These are phyloP conservation scores for Rosalia funebris DNA, from an alignment of 2,888 invertebrate genomes.

Conservation along the genomic window DNA sequence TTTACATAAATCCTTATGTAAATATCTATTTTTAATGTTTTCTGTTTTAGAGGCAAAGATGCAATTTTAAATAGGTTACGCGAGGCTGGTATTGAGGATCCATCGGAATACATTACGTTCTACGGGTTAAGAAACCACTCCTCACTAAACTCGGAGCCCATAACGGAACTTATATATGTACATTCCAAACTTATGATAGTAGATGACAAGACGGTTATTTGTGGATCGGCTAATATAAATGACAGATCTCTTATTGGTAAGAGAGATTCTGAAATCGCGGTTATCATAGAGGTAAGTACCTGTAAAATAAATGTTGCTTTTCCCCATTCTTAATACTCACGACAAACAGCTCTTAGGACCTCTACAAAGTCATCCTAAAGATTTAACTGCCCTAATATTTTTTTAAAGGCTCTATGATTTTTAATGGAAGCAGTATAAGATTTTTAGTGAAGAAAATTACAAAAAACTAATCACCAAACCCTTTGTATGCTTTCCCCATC, in stretches of 20 bases:
- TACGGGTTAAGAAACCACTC: conserved; percentile 89
- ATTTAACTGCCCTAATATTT: too few species aligned
- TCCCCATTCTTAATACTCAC: too few species aligned
- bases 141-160: conserved; percentile 79
- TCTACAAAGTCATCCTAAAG: too few species aligned
- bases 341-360: too few species aligned
- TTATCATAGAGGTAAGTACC: conserved; percentile 78
- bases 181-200: conserved; percentile 96
- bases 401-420: too few species aligned
- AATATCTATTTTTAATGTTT: background rate
- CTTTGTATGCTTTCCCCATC: too few species aligned
- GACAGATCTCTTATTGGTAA: conserved; percentile 94
- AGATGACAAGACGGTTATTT: conserved; percentile 91
- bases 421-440: too few species aligned
- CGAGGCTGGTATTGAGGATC: conserved; percentile 82
- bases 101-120: conserved; percentile 88
- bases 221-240: conserved; percentile 98
- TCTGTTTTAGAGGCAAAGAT: conserved; percentile 77
- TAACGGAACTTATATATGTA: conserved; percentile 95
- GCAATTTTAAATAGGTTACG: conserved; percentile 82
- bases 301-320: too few species aligned
- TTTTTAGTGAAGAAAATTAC: too few species aligned
- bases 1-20: too few species aligned
- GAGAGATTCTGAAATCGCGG: conserved; percentile 94
- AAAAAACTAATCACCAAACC: too few species aligned